Base-by-base conservation (phyloP, 2,797 vertebrate species). In the Dendrocincla fuliginosa region DNA sequence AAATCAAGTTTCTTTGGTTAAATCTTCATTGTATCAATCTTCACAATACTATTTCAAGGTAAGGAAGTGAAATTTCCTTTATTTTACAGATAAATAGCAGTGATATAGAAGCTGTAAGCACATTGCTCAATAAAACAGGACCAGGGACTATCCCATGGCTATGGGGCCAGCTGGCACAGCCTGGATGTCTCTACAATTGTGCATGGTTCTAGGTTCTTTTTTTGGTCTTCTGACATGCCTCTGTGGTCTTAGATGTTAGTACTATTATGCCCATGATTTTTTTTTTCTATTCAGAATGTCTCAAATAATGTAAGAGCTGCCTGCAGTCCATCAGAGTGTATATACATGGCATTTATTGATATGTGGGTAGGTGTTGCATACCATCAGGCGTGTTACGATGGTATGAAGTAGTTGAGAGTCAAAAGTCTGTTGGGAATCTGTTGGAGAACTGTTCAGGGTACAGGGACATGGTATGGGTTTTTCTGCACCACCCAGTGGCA, bases 1-100 rank as follows among this genome's bases (percentile, higher is more conserved):
- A 92, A 94, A 78, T 33, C 39, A 59, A 69, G 59, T 89, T 91
- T 59, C 69, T 95, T 96, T 87, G 65, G 68, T 95, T 88, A 81
- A 33, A 42, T 53, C 69, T 67, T 67, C 20, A 5, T 44, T 83
- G 30, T n/a, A 59, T 44, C 25, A 27, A 56, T 56, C 16, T 22
- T 12, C 20, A 41, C 47, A 35, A 35, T 32, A 60, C 13, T 56
- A 55, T 4, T 65, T 35, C 44, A 71, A 88, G 20, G 19, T 46
- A 82, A 81, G 24, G 10, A 87, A 79, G 65, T 64, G 2, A 59
- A 33, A 13, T 73, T 76, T 81, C 55, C 9, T 42, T 28, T 75
- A 27, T 79, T 95, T 89, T 68, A 69, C n/a, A 55, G 55, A 11
- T 22, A 47, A 75, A 55, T 57, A 65, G 44, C 16, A 61, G 35